Base-by-base conservation (phyloP, 2,797 vertebrate genomes). In the Sebastes reedi region DNA sequence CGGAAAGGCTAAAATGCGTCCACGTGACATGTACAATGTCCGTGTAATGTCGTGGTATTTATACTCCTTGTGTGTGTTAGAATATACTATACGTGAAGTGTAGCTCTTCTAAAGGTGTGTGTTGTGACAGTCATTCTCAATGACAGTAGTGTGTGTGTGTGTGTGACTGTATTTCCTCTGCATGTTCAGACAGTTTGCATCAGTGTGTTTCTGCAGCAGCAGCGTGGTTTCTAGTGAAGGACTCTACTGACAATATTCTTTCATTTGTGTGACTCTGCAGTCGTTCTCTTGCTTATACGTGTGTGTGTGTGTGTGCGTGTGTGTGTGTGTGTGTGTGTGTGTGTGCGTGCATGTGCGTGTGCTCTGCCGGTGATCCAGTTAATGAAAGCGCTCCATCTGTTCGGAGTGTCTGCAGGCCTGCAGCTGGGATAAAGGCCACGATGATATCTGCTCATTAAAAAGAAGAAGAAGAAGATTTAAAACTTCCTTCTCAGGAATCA, bases 331-430 rank as follows among this genome's bases (percentile, higher is more conserved):
- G 70, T 1, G 42, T 13, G 36, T 3, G 71, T 11, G 18, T 0
- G 29, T 7, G 6, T 1, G 29, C 0, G 29, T 0, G 50, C 6
- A 13, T 25, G 64, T 1, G 27, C 2, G 4, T 1, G 5, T 1
- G 5, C 32, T 61, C 72, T 52, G 66, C 73, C 71, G 77, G 73
- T 82, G 74, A 85, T 78, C 72, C 55, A 75, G 74, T 73, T 83
- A 65, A 76, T 87, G 65, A 87, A 81, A 65, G 34, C 22, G 1
- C 56, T 82, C 74, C 79, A 80, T 87, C 88, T 84, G 82, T 73
- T 75, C 9, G 6, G 14, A 29, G 72, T 5, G 46, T 72, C 34
- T 3, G 42, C 79, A 30, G 84, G 22, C 34, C 52, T 65, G 56
- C 81, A 87, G 76, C 85, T 84, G 79, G 60, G 74, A 72, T 62